Base-by-base conservation (phyloP, 2,797 vertebrate genomes). In the Cynodonichthys magdalenae region DNA sequence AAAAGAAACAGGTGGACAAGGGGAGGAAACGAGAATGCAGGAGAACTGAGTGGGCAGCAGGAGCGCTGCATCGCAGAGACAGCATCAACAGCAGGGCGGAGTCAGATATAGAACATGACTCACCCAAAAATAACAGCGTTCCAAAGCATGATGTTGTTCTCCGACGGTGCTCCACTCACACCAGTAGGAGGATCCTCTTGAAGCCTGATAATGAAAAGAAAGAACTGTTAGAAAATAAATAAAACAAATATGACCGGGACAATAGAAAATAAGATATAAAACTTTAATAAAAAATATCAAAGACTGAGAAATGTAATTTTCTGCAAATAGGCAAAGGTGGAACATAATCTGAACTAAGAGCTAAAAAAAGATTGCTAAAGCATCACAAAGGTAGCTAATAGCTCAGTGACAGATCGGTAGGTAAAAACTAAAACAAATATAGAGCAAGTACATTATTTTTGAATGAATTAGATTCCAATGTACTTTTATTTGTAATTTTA, bases 41-140 rank as follows among this genome's bases (percentile, higher is more conserved):
- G 24, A 41, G 15, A 34, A 44, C 36, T 19, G 61, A 42, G 59
- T n/a, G 41, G 59, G 54, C 12, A 53, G 71, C 39, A 55, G 56
- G 42, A 44, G 55, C n/a, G 53, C 58, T 53, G 66, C 66, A 80
- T 87, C 70, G 56, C 59, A 58, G 60, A 27, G 62, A 59, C 69
- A 63, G 70, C 45, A 51, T 58, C 64, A 66, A 71, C 59, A 57
- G 71, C 60, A 45, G 73, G 83, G 77, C 1, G 71, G 75, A 75
- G 80, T 44, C 64, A 58, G 72, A 84, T 84, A 78, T 69, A 67
- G 69, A 88, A 58, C 64, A 70, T 69, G 83, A 89, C 96, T 95
- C 92, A 99, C 97, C 97, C 97, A 94, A 99, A 99, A 94, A 99
- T 99, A 91, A 99, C 97, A 74, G 97, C 97, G 83, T 99, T 99